A percentile compares a stretch with the other conserved stretches of the same genome.
Conservation (phyloP, 2,113 vertebrate species). For the Promerops cafer region DNA sequence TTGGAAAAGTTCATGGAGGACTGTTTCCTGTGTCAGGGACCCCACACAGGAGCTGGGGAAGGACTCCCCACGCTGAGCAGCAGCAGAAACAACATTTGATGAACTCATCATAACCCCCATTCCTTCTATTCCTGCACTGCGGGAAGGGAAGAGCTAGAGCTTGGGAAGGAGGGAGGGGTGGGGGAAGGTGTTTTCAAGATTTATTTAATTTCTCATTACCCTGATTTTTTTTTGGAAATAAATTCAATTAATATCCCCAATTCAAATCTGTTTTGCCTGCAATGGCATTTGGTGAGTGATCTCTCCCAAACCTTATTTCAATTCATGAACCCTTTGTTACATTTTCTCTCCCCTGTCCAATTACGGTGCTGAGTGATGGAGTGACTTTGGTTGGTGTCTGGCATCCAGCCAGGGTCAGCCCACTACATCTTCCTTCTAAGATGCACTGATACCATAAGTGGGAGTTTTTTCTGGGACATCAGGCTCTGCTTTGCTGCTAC, state of each 20-base stretch:
- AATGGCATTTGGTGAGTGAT: neutral
- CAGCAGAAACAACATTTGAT: rapidly evolving
- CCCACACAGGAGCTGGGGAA: neutral
- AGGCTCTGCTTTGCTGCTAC: neutral
- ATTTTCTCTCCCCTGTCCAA: neutral
- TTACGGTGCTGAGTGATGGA: neutral
- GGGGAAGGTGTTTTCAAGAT: neutral
- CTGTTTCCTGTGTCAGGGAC: neutral
- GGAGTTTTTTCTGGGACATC: neutral
- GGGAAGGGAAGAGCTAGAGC: neutral
- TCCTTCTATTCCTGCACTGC: neutral
- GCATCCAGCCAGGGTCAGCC: neutral
- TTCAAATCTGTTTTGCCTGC: neutral
- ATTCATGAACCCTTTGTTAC: neutral
- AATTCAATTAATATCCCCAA: neutral
- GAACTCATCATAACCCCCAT: neutral
- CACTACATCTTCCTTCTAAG: neutral
- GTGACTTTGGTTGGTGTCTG: neutral
- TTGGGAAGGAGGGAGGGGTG: neutral
- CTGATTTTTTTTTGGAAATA: neutral
- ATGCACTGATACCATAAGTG: neutral
- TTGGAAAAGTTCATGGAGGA: neutral
- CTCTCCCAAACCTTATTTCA: neutral
- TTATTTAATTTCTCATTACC: neutral
- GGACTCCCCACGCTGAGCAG: neutral